These are phyloP conservation scores for Aplodontia rufa DNA, from an alignment of 2,113 vertebrate genomes.

Conservation along the genomic window DNA sequence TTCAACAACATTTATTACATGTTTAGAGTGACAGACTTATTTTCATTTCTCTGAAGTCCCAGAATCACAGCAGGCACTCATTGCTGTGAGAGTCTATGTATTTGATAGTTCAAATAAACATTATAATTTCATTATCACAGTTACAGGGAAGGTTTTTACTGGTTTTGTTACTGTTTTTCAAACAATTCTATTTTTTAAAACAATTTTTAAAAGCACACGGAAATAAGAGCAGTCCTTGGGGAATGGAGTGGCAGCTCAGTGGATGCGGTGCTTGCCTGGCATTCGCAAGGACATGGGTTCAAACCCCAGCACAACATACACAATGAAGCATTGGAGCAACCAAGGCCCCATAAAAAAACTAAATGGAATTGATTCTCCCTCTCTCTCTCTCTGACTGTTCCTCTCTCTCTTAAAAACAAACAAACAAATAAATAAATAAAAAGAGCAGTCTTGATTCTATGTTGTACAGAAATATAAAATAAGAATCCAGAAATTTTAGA, in stretches of 20 bases:
- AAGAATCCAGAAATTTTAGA: background rate
- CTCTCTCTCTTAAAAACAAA: no score
- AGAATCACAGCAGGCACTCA: background rate
- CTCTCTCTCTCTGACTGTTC: no score
- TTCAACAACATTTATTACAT: background rate
- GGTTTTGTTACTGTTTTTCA: background rate
- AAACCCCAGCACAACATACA: no score
- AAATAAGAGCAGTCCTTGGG: conserved; percentile 1
- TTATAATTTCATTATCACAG: background rate
- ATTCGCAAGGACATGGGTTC: no score
- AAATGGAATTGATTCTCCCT: no score
- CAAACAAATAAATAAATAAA: no score
- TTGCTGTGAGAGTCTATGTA: background rate
- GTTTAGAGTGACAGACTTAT: background rate
- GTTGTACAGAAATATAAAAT: background rate
- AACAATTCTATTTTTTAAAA: background rate
- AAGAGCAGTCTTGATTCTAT: background rate
- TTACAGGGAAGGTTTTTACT: background rate
- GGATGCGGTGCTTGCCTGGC: no score
- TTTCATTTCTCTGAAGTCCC: background rate
- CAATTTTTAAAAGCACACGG: no score
- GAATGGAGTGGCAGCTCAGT: no score
- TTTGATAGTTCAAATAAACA: background rate
- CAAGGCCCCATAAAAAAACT: no score
- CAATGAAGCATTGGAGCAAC: no score